These are phyloP conservation scores for Coptodon bakossiorum DNA, from an alignment of 2,113 vertebrate species.

Conservation along the genomic window DNA sequence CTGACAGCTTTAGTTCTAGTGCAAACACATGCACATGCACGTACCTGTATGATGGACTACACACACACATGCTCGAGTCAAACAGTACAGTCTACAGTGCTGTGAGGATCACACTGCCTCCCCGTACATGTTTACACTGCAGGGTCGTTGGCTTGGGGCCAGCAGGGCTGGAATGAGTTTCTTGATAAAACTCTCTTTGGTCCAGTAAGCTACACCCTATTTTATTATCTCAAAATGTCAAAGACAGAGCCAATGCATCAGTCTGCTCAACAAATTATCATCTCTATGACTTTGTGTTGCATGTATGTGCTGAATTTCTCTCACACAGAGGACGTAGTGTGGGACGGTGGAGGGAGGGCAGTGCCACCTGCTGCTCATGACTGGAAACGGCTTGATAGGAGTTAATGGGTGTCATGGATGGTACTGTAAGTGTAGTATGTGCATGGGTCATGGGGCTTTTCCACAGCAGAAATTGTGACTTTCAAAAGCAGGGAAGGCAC, in stretches of 20 bases:
- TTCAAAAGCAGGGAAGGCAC: neutral
- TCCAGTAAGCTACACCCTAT: neutral
- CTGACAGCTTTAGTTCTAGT: neutral
- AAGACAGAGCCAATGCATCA: neutral
- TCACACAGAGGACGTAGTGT: neutral
- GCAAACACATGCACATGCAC: neutral
- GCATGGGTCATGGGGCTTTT: neutral
- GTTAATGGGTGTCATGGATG: neutral
- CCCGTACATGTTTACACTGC: conserved; percentile 33
- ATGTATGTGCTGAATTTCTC: neutral
- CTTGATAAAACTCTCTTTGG: conserved; percentile 9
- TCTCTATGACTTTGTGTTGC: neutral
- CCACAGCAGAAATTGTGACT: neutral
- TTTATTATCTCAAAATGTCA: neutral
- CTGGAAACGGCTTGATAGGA: neutral
- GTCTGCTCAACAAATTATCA: neutral
- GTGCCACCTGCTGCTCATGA: conserved; percentile 58
- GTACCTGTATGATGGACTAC: neutral
- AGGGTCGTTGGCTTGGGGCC: neutral
- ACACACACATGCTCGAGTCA: neutral
- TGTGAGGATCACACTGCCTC: conserved; percentile 22
- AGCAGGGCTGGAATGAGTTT: neutral
- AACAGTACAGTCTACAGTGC: neutral
- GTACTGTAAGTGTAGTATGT: neutral
- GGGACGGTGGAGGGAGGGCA: neutral